Base-by-base conservation (phyloP, 2,888 invertebrate genomes). In the Malacosoma neustria region DNA sequence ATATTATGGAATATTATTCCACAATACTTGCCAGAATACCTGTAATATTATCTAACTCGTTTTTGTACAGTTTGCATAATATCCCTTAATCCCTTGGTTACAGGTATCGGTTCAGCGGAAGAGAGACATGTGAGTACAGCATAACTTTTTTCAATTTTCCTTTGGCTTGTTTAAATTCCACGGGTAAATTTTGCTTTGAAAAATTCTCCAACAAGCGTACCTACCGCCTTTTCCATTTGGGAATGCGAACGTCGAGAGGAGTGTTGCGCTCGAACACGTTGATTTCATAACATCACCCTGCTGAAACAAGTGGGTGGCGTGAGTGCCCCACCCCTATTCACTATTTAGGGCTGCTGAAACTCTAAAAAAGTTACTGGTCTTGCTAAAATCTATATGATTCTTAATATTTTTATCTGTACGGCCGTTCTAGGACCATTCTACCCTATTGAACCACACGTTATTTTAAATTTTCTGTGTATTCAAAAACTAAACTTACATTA, bases 41-140 rank as follows among this genome's bases (percentile, higher is more conserved):
- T n/a, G n/a, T n/a, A n/a, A n/a, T n/a, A n/a, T n/a, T n/a, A n/a
- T n/a, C n/a, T n/a, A n/a, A n/a, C n/a, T n/a, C n/a, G n/a, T n/a
- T n/a, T n/a, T n/a, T n/a, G n/a, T n/a, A n/a, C n/a, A n/a, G n/a
- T n/a, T n/a, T n/a, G n/a, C n/a, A n/a, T n/a, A n/a, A n/a, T n/a
- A n/a, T n/a, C n/a, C n/a, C n/a, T n/a, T 22, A 22, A 7, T 42
- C 37, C 40, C 45, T 59, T 65, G 57, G 63, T 75, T 68, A 40
- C 84, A 85, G 85, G 85, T 77, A 82, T 85, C 74, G 79, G 84
- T 72, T 84, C 85, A 55, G 85, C 84, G 54, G 85, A 85, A 65
- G 85, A 85, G 66, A 71, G 84, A 72, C 84, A 84, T 77, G 85
- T 84, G 66, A 85, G 85, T 85, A 77, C 57, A 59, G 57, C 55